Evolutionary conservation across 2,888 invertebrate species (phyloP).

Genomic region (Hemithea aestivaria): DNA sequence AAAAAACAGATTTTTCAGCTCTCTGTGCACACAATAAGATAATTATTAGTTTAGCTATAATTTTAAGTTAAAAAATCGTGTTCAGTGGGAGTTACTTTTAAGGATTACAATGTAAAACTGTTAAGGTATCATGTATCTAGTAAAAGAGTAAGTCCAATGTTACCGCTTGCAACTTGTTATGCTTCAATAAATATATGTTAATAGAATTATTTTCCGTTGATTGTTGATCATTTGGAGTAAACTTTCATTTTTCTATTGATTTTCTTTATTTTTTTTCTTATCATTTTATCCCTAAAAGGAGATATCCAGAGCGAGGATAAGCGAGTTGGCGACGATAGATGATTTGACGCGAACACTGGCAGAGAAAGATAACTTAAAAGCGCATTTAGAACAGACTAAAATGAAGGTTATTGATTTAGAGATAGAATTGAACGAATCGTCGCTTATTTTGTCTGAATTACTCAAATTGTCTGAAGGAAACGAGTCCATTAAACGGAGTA

Average conservation of each 20-base stretch:
- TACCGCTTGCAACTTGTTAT: slow-evolving; percentile 71
- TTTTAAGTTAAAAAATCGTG: slow-evolving; percentile 73
- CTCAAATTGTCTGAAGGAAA: slow-evolving; percentile 67
- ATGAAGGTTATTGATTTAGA: slow-evolving; percentile 74
- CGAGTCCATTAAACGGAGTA: slow-evolving; percentile 63
- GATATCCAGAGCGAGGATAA: slow-evolving; percentile 60
- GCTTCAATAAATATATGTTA: slow-evolving; percentile 57
- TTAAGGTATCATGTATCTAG: slow-evolving; percentile 72
- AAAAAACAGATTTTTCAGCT: slow-evolving; percentile 44
- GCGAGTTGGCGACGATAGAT: slow-evolving; percentile 58
- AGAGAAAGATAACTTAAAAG: slow-evolving; percentile 56
- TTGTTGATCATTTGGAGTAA: slow-evolving; percentile 62
- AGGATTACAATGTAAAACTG: slow-evolving; percentile 74
- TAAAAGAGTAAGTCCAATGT: slow-evolving; percentile 71
- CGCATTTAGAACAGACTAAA: slow-evolving; percentile 62
- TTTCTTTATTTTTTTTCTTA: slow-evolving; percentile 56
- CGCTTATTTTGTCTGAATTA: slow-evolving; percentile 71
- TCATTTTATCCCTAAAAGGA: slow-evolving; percentile 60
- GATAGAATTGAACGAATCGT: slow-evolving; percentile 74
- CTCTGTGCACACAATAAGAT: slow-evolving; percentile 71
- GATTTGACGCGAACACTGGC: slow-evolving; percentile 55
- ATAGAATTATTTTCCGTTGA: slow-evolving; percentile 57
- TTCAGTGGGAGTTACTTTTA: slow-evolving; percentile 75
- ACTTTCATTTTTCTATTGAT: slow-evolving; percentile 43
- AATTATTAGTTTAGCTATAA: slow-evolving; percentile 70